These are phyloP conservation scores for Microdon myrmicae DNA, from an alignment of 2,888 invertebrate genomes.

Conservation along the genomic window DNA sequence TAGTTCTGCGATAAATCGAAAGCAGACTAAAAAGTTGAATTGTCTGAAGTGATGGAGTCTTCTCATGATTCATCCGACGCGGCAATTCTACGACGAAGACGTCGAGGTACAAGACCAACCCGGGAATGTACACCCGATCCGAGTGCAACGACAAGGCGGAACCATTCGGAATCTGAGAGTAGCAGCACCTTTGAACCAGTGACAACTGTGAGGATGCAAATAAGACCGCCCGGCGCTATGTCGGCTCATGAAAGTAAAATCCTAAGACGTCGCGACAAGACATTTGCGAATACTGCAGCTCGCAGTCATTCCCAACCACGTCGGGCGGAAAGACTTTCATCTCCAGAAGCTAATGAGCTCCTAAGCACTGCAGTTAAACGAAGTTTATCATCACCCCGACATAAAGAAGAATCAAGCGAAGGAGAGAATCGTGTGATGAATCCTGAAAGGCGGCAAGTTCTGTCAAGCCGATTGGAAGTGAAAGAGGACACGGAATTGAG, in stretches of 20 bases:
- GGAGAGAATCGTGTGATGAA: constrained; percentile 55
- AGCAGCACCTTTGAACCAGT: constrained; percentile 54
- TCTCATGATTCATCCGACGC: constrained; percentile 58
- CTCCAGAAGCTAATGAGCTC: constrained; percentile 61
- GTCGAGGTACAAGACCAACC: constrained; percentile 70
- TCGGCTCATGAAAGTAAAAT: constrained; percentile 66
- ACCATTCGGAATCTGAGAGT: constrained; percentile 56
- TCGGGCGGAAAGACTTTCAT: constrained; percentile 59
- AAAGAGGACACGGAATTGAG: constrained; percentile 56
- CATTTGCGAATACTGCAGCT: constrained; percentile 64
- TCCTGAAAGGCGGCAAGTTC: constrained; percentile 10
- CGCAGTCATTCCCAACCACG: constrained; percentile 65
- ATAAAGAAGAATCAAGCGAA: constrained; percentile 64
- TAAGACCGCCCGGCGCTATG: constrained; percentile 57
- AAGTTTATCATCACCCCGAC: constrained; percentile 64
- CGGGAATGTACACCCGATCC: constrained; percentile 74
- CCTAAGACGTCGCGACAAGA: constrained; percentile 62
- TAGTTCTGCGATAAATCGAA: constrained; percentile 25
- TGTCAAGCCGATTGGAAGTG: constrained; percentile 1
- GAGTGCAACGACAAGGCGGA: constrained; percentile 31
- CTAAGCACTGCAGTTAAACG: constrained; percentile 58
- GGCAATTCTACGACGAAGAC: constrained; percentile 71
- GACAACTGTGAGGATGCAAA: constrained; percentile 61
- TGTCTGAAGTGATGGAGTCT: constrained; percentile 46
- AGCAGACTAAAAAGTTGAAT: background rate